Evolutionary conservation across 2,888 invertebrate species (phyloP), one percentile per base, ranked within the genome.

Genomic region (Myopa tessellatipennis): DNA sequence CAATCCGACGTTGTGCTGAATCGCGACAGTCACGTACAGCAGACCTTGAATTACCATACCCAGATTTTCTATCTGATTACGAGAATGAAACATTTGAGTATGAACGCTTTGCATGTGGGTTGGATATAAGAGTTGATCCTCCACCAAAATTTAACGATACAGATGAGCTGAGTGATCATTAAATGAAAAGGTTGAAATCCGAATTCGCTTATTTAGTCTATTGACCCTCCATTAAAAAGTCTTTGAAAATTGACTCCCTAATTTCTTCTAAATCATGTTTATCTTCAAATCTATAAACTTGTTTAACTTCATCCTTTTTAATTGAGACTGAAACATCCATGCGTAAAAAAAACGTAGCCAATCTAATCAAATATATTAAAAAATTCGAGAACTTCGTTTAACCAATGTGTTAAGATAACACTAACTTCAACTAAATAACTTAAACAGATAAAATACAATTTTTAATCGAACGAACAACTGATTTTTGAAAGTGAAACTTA

Each of bases 71-170:
- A 12, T 89, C 88, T 1, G 91, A 91, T 80, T 91, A 90, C 68
- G 91, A 91, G 82, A 90, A 91, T 40, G 91, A 91, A 81, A 90
- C 91, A 1, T 91, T 90, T 80, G 90, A 93, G 89, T 91, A 91
- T 83, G 92, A 94, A 87, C 91, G 93, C 84, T 91, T 94, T 86
- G 90, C 93, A 77, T 93, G 93, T n/a, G 95, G 94, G 82, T 93
- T 95, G 85, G 94, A 95, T 84, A 93, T 95, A 34, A 92, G 93
- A 55, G 93, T 92, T 40, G 92, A 95, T 83, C 95, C 95, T n/a
- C 95, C 95, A 75, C 95, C 95, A 75, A 90, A 94, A 81, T 91
- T 95, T 84, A 94, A 95, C 83, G 93, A 94, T 85, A 94, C 95
- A 85, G 93, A 93, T 83, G 92, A 92, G 82, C 80, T 85, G 34